A percentile compares a stretch with the other conserved stretches of the same genome.
phyloP scores from a whole-genome alignment of 2,797 vertebrate species.

The Allobates femoralis region DNA sequence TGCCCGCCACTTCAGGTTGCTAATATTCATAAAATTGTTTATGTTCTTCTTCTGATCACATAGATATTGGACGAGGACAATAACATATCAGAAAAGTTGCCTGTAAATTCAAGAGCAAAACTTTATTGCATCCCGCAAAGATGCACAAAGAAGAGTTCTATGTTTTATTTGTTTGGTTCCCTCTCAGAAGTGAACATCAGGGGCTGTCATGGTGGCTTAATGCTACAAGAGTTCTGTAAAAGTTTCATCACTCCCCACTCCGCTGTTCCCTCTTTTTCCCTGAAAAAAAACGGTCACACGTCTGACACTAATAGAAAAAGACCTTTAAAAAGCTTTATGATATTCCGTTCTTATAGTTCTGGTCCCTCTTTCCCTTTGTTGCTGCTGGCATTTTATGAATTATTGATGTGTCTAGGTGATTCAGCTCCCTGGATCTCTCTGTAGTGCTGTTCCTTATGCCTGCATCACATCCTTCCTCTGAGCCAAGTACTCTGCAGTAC shows the following conservation, averaged over 20 bases:
- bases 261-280: conserved; percentile 55
- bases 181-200: conserved; percentile 24
- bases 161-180: conserved; percentile 45
- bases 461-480: conserved; percentile 73
- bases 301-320: conserved; percentile 89
- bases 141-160: conserved; percentile 9
- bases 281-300: conserved; percentile 72
- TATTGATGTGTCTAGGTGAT: conserved; percentile 86
- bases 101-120: not conserved
- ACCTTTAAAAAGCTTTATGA: conserved; percentile 86
- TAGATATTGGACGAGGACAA: not conserved
- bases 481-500: conserved; percentile 66
- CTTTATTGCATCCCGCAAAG: conserved; percentile 18
- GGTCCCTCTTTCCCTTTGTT: conserved; percentile 88
- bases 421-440: conserved; percentile 75
- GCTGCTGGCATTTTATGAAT: conserved; percentile 92
- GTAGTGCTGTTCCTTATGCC: conserved; percentile 70
- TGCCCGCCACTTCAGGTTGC: not conserved
- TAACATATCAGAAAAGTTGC: not conserved
- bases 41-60: not conserved
- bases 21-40: not conserved
- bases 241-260: conserved; percentile 63
- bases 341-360: conserved; percentile 79
- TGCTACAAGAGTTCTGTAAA: conserved; percentile 64
- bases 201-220: conserved; percentile 62